Evolutionary conservation across 2,888 invertebrate genomes (phyloP).

Genomic region (Himalopsyche japonica): DNA sequence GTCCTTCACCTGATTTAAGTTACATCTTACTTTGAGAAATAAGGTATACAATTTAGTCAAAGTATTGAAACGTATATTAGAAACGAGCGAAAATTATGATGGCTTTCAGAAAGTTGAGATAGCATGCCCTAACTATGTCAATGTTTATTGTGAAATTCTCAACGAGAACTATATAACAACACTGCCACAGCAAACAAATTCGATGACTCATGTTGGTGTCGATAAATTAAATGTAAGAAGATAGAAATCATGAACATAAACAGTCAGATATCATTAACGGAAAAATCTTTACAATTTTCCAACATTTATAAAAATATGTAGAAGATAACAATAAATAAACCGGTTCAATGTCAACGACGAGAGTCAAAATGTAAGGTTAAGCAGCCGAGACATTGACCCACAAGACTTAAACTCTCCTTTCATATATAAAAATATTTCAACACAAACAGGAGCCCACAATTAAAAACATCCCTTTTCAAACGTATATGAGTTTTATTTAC

Average conservation of each 20-base stretch:
- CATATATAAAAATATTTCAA: neutral
- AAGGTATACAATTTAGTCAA: too few species aligned
- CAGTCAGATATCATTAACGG: neutral
- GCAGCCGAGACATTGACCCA: neutral
- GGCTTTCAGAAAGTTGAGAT: neutral
- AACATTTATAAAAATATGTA: neutral
- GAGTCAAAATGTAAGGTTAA: constrained; percentile 27
- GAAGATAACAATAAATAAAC: constrained; percentile 10
- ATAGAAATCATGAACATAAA: neutral
- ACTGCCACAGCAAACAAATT: neutral
- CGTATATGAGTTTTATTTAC: constrained; percentile 21
- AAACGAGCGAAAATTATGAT: neutral
- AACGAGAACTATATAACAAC: neutral
- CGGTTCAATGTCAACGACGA: constrained; percentile 22
- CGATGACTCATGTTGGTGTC: neutral
- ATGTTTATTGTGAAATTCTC: neutral
- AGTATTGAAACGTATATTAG: neutral
- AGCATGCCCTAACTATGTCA: neutral
- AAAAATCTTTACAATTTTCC: neutral
- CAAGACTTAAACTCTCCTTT: neutral
- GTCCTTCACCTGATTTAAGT: too few species aligned
- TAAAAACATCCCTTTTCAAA: neutral
- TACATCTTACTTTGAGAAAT: too few species aligned
- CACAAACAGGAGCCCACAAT: neutral
- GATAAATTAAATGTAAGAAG: neutral